Percentiles rank a stretch among this genome's conserved stretches.
Evolutionary conservation across 2,113 vertebrate species (phyloP).

Genomic region (Pterocles orientalis): DNA sequence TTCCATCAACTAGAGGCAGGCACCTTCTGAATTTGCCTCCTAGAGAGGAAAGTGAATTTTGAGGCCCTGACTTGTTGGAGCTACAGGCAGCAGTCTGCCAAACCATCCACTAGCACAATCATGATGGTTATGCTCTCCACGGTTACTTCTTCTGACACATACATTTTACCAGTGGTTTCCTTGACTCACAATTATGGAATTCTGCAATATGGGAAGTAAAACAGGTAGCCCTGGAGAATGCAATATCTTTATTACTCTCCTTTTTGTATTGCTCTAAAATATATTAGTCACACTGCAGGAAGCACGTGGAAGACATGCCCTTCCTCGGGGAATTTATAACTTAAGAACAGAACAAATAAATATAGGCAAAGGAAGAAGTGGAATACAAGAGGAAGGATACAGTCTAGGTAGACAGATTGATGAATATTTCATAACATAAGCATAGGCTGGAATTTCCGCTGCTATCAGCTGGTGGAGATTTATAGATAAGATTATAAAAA

Average conservation of each 20-base stretch:
- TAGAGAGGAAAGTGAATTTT: neutral
- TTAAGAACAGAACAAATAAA: constrained; percentile 6
- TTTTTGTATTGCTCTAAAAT: neutral
- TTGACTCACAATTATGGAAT: neutral
- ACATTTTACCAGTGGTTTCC: neutral
- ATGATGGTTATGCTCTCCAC: neutral
- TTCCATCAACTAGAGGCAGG: neutral
- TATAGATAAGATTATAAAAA: neutral
- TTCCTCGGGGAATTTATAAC: neutral
- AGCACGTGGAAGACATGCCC: neutral
- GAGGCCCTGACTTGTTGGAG: neutral
- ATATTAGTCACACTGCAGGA: neutral
- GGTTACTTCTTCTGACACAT: neutral
- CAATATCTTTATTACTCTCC: neutral
- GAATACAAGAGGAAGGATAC: neutral
- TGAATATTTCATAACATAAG: constrained; percentile 21
- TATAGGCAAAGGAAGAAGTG: neutral
- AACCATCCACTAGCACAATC: neutral
- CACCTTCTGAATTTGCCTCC: neutral
- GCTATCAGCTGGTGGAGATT: neutral
- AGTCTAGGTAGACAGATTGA: neutral
- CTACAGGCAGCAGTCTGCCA: neutral
- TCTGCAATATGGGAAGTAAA: neutral
- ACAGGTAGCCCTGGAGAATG: neutral
- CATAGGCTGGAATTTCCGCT: neutral